phyloP scores from a whole-genome alignment of 2,888 invertebrate species.

The Eupithecia subumbrata region DNA sequence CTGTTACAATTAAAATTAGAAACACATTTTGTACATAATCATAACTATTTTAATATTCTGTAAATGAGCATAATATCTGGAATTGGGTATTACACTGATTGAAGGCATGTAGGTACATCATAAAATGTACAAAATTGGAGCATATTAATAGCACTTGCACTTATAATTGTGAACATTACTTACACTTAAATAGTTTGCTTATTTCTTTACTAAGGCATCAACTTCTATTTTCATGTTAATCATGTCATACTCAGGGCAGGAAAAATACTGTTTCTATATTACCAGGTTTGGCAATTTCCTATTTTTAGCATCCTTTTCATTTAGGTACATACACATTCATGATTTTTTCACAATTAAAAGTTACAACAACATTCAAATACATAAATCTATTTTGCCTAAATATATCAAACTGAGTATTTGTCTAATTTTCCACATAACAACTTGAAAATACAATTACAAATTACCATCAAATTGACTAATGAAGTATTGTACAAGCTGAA shows the following conservation, averaged over 20 bases:
- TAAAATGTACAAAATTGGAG: conserved; percentile 27
- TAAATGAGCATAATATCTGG: conserved; percentile 67
- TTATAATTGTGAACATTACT: conserved; percentile 19
- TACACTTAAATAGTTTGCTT: conserved; percentile 14
- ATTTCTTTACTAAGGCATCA: conserved; percentile 12
- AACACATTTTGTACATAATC: conserved; percentile 54
- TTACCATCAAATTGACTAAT: conserved; percentile 61
- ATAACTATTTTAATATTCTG: conserved; percentile 63
- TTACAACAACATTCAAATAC: conserved; percentile 40
- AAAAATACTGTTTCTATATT: conserved; percentile 17
- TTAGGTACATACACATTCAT: conserved; percentile 18
- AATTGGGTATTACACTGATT: conserved; percentile 54
- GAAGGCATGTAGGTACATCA: conserved; percentile 43
- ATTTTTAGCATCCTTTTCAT: conserved; percentile 15
- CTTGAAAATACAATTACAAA: conserved; percentile 50
- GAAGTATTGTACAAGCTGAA: conserved; percentile 55
- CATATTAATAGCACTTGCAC: conserved; percentile 33
- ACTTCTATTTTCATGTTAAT: conserved; percentile 5
- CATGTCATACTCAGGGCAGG: conserved; percentile 11
- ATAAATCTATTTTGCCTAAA: conserved; percentile 49
- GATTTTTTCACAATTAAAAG: conserved; percentile 36
- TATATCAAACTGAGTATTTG: conserved; percentile 64
- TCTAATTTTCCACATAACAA: conserved; percentile 52
- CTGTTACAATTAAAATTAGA: conserved; percentile 45
- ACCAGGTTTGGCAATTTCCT: neutral